Evolutionary conservation across 2,113 vertebrate genomes (phyloP), one percentile per base, ranked within the genome.

Genomic region (Pseudopipra pipra): DNA sequence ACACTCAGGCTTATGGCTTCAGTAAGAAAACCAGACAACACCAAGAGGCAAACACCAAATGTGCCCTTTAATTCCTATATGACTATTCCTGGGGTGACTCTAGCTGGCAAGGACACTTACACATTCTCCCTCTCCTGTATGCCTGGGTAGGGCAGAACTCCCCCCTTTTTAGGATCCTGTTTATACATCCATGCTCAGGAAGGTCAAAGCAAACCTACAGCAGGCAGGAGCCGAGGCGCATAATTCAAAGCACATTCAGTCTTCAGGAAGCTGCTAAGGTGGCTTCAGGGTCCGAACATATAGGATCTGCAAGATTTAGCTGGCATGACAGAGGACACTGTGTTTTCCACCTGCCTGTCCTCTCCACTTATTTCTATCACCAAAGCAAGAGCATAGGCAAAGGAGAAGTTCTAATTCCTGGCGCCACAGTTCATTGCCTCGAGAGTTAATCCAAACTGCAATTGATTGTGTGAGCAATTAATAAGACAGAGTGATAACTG

Each of bases 391-490:
- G 46, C 2, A 39, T 28, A 10, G 33, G 76, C 62, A 65, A 63
- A 1, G 2, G 11, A 56, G 52, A 90, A 81, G 84, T 21, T 75
- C 56, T 81, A 78, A 93, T 56, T 95, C 56, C 68, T n/a, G 23
- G 73, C 30, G 65, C 55, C 86, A 90, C 76, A 71, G 68, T 39
- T 92, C 83, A 95, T 77, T 12, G 37, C 71, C 89, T 91, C 0
- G 3, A 78, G 91, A 92, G 86, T 90, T 95, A 95, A 95, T 87
- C 76, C 68, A 68, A 87, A 61, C 76, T 55, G 52, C 89, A 63
- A 92, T 81, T 90, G 95, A 93, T 95, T 84, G 83, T 59, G 35
- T 37, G 89, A 87, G 86, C 91, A 95, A 95, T 96, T 97, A 95
- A 90, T 87, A 81, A 95, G 92, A 70, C 59, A 76, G 90, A 95